phyloP scores from a whole-genome alignment of 2,113 vertebrate species.

The Ictalurus furcatus region DNA sequence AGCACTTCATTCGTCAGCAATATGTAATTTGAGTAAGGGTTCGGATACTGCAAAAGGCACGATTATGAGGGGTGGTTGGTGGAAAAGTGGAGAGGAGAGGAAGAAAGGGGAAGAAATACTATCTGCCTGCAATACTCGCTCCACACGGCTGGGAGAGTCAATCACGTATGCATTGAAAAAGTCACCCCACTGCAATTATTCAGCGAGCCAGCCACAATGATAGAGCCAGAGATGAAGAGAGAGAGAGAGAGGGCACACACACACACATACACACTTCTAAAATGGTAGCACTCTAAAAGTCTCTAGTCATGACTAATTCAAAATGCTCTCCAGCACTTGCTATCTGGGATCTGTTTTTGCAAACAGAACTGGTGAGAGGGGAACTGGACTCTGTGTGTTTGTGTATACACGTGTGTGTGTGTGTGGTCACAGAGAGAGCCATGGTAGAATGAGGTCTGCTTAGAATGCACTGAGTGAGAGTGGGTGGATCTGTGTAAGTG shows the following conservation, averaged over 20 bases:
- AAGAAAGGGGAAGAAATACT: conserved; percentile 64
- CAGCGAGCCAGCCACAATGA: conserved; percentile 55
- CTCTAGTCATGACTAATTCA: conserved; percentile 59
- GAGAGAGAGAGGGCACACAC: conserved; percentile 17
- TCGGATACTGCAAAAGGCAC: conserved; percentile 57
- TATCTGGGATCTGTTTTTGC: conserved; percentile 51
- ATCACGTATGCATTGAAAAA: conserved; percentile 81
- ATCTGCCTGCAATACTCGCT: conserved; percentile 58
- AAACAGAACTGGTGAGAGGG: conserved; percentile 45
- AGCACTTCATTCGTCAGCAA: conserved; percentile 16
- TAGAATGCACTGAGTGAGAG: conserved; percentile 13
- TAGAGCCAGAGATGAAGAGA: conserved; percentile 59
- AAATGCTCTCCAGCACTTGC: conserved; percentile 36
- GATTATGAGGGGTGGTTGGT: not conserved
- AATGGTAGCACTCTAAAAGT: conserved; percentile 55
- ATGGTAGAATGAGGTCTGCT: conserved; percentile 7
- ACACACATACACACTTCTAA: conserved; percentile 37
- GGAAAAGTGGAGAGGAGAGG: not conserved
- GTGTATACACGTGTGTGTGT: not conserved
- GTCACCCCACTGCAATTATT: conserved; percentile 77
- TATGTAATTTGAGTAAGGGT: conserved; percentile 48
- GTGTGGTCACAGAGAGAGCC: not conserved
- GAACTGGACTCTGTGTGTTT: conserved; percentile 12
- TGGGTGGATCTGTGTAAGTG: conserved; percentile 43
- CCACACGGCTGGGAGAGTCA: conserved; percentile 63